Conservation (phyloP, 2,888 invertebrate genomes). For the Girardia tigrina region DNA sequence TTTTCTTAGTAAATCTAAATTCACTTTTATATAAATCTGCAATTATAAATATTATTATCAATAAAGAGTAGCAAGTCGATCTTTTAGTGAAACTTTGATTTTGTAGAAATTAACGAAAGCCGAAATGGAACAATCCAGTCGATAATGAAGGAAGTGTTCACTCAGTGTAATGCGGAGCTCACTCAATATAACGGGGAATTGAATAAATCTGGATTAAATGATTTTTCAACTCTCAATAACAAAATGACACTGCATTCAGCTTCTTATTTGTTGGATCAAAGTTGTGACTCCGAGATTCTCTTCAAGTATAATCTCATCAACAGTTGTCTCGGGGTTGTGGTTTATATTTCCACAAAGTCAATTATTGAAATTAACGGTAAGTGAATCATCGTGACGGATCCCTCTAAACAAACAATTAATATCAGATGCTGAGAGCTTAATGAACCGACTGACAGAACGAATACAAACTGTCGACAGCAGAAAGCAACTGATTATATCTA, state of each 20-base stretch:
- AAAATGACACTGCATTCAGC: neutral
- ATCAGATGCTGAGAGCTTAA: conserved; percentile 83
- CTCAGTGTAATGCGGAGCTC: neutral
- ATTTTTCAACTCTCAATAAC: neutral
- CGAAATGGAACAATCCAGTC: neutral
- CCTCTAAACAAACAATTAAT: too few species aligned
- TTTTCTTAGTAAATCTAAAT: too few species aligned
- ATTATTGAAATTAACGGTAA: neutral
- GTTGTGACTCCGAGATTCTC: neutral
- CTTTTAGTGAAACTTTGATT: too few species aligned
- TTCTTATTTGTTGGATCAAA: conserved; percentile 4
- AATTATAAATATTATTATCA: too few species aligned
- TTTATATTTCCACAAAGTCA: conserved; percentile 2
- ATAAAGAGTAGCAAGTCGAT: too few species aligned
- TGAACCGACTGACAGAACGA: conserved; percentile 69
- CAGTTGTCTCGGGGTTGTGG: neutral
- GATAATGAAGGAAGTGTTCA: conserved; percentile 1
- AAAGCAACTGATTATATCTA: conserved; percentile 29
- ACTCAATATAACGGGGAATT: neutral
- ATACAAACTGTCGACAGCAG: conserved; percentile 26
- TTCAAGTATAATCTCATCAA: conserved; percentile 6
- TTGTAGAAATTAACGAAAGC: conserved; percentile 17
- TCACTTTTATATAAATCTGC: too few species aligned
- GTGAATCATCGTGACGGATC: neutral
- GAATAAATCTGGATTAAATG: neutral